phyloP scores from a whole-genome alignment of 2,888 invertebrate genomes.

The Ophion slaviceki region DNA sequence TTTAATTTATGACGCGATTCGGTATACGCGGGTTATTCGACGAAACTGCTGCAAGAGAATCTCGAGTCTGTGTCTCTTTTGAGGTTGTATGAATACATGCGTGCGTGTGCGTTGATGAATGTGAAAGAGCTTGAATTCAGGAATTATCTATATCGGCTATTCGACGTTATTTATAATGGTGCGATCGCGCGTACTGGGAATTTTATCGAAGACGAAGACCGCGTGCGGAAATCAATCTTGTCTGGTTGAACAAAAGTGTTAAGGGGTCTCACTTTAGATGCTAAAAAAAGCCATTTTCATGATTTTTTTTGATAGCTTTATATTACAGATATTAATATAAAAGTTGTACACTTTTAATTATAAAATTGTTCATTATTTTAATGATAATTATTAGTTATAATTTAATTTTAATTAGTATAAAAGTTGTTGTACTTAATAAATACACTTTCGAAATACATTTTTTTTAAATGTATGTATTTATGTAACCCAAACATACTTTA shows the following conservation, averaged over 20 bases:
- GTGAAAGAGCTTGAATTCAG: not conserved
- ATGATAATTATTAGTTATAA: too few relatives aligned
- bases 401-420: too few relatives aligned
- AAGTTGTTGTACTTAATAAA: too few relatives aligned
- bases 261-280: not conserved
- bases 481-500: too few relatives aligned
- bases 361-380: too few relatives aligned
- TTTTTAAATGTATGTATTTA: too few relatives aligned
- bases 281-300: too few relatives aligned
- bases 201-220: not conserved
- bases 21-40: not conserved
- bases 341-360: too few relatives aligned
- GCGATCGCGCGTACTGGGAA: not conserved
- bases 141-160: slow-evolving; percentile 26
- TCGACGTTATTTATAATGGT: slow-evolving; percentile 14
- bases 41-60: slow-evolving; percentile 2
- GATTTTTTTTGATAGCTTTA: too few relatives aligned
- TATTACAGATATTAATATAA: too few relatives aligned
- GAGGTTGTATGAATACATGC: not conserved
- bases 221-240: not conserved
- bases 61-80: not conserved
- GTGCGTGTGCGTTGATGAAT: not conserved
- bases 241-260: not conserved
- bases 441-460: too few relatives aligned
- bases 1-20: slow-evolving; percentile 33